phyloP scores from a whole-genome alignment of 1,140 invertebrate genomes.

The Drosophila elegans region DNA sequence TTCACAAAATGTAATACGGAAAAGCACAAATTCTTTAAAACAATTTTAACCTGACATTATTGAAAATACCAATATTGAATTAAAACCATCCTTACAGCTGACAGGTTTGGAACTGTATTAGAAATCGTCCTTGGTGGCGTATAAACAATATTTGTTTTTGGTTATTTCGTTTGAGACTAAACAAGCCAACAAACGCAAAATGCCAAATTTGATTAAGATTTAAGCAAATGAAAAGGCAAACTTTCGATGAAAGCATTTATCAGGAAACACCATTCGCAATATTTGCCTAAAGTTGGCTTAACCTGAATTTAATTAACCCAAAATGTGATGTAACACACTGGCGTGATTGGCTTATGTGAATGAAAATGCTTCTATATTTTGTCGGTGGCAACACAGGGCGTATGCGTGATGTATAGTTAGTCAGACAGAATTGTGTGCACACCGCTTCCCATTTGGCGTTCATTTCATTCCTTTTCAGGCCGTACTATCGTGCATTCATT shows the following conservation, averaged over 20 bases:
- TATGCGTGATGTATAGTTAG: constrained; percentile 35
- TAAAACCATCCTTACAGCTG: too few species aligned
- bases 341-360: constrained; percentile 10
- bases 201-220: neutral
- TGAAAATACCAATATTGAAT: too few species aligned
- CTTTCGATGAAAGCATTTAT: constrained; percentile 1
- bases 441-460: neutral
- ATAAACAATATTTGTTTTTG: too few species aligned
- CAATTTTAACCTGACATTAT: neutral
- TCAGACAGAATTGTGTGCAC: neutral
- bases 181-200: neutral
- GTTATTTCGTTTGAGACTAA: neutral
- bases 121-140: too few species aligned
- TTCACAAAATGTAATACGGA: too few species aligned
- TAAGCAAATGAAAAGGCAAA: neutral
- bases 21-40: too few species aligned
- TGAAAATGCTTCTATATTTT: constrained; percentile 8
- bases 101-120: too few species aligned
- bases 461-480: constrained; percentile 4
- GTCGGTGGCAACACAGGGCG: constrained; percentile 9
- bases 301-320: constrained; percentile 10
- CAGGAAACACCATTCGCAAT: neutral
- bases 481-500: constrained; percentile 27
- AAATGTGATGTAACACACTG: constrained; percentile 2
- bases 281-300: constrained; percentile 1